These are phyloP conservation scores for Tetraneura akinire DNA, from an alignment of 1,140 invertebrate species.

Conservation along the genomic window DNA sequence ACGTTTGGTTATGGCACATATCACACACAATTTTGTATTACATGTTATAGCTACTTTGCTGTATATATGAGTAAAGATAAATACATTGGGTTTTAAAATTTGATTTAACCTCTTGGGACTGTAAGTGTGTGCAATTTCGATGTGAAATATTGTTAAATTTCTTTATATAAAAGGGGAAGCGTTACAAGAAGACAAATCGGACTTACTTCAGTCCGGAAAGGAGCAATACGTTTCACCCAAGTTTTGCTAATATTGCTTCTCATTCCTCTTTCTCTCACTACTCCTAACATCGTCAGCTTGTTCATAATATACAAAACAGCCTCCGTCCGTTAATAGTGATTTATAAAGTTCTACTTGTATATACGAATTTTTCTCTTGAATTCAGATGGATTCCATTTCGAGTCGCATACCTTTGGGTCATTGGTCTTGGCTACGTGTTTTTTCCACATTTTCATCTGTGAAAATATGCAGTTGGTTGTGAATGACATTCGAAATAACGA, in stretches of 20 bases:
- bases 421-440: conserved; percentile 33
- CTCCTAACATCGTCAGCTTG: not conserved
- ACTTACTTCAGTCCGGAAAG: conserved; percentile 3
- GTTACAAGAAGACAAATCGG: conserved; percentile 29
- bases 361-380: conserved; percentile 17
- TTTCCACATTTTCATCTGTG: not conserved
- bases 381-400: conserved; percentile 7
- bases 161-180: conserved; percentile 40
- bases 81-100: conserved; percentile 23
- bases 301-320: conserved; percentile 39
- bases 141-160: conserved; percentile 46
- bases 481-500: not conserved
- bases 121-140: conserved; percentile 7
- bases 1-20: not conserved
- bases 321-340: conserved; percentile 15
- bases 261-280: not conserved
- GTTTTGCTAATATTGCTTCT: conserved; percentile 26
- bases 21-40: not conserved
- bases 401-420: not conserved
- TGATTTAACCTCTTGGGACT: conserved; percentile 14
- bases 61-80: not conserved
- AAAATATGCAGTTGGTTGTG: not conserved
- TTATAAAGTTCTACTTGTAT: conserved; percentile 31
- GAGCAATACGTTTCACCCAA: conserved; percentile 39
- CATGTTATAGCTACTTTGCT: conserved; percentile 2